Percentiles rank a stretch among this genome's conserved stretches.
Conservation (phyloP, 2,113 vertebrate species). For the Mus spicilegus region DNA sequence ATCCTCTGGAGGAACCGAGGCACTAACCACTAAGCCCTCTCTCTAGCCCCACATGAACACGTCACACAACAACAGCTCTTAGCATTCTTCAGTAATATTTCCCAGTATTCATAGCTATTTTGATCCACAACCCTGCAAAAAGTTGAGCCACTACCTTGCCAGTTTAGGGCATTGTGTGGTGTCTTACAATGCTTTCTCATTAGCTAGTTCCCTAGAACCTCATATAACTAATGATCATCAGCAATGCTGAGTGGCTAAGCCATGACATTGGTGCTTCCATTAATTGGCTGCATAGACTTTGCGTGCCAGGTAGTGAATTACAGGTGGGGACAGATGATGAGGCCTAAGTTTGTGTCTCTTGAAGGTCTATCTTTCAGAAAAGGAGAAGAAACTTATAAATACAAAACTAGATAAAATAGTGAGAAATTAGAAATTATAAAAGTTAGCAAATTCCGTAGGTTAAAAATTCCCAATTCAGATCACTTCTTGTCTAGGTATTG, state of each 20-base stretch:
- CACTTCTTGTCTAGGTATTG: not conserved
- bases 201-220: not conserved
- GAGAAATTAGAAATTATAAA: slow-evolving; percentile 10
- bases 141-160: not conserved
- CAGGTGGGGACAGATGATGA: not conserved
- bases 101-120: not conserved
- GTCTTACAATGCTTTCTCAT: not conserved
- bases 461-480: not conserved
- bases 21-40: too few species aligned
- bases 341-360: not conserved
- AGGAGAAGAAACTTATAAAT: not conserved
- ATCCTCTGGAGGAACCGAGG: not conserved
- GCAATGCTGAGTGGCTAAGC: not conserved
- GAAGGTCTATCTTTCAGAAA: slow-evolving; percentile 4
- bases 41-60: not conserved
- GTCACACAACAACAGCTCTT: not conserved
- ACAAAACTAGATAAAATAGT: not conserved
- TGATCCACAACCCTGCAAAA: not conserved
- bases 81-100: not conserved
- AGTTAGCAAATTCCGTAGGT: not conserved
- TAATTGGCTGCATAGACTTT: not conserved
- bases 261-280: not conserved
- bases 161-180: not conserved
- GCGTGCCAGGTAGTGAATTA: not conserved
- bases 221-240: not conserved